These are phyloP conservation scores for Spodoptera exigua DNA, from an alignment of 2,888 invertebrate genomes.

Conservation along the genomic window DNA sequence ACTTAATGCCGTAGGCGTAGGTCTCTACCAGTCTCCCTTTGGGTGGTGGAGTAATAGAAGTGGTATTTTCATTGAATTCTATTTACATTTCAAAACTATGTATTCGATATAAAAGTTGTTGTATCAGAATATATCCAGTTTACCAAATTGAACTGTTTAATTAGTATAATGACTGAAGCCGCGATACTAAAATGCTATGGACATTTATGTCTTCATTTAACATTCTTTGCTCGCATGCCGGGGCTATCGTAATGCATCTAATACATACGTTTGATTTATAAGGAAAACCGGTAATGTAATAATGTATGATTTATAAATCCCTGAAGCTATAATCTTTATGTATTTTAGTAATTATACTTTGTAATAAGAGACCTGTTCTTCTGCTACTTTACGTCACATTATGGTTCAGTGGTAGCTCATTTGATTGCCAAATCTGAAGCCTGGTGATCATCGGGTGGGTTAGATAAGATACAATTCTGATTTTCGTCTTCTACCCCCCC, in stretches of 20 bases:
- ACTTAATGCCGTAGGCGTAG: too few species aligned
- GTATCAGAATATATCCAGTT: constrained; percentile 23
- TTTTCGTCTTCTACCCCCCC: too few species aligned
- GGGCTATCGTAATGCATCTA: constrained; percentile 28
- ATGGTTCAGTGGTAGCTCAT: too few species aligned
- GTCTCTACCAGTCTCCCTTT: too few species aligned
- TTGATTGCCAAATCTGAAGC: too few species aligned
- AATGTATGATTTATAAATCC: constrained; percentile 28
- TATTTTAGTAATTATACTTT: constrained; percentile 6
- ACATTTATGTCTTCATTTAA: constrained; percentile 32
- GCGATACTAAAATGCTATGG: constrained; percentile 13
- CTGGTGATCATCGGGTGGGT: too few species aligned
- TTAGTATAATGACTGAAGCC: constrained; percentile 17
- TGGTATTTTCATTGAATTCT: neutral
- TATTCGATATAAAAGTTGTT: neutral
- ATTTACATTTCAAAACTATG: neutral
- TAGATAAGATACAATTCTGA: too few species aligned
- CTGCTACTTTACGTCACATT: too few species aligned
- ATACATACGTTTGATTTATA: constrained; percentile 34
- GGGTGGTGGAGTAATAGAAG: too few species aligned
- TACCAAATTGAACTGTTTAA: constrained; percentile 7
- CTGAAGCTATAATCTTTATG: neutral
- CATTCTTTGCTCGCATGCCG: constrained; percentile 6
- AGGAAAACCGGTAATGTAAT: constrained; percentile 38
- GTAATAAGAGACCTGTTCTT: too few species aligned